Base-by-base conservation (phyloP, 2,888 invertebrate species). In the Plebejus anna region DNA sequence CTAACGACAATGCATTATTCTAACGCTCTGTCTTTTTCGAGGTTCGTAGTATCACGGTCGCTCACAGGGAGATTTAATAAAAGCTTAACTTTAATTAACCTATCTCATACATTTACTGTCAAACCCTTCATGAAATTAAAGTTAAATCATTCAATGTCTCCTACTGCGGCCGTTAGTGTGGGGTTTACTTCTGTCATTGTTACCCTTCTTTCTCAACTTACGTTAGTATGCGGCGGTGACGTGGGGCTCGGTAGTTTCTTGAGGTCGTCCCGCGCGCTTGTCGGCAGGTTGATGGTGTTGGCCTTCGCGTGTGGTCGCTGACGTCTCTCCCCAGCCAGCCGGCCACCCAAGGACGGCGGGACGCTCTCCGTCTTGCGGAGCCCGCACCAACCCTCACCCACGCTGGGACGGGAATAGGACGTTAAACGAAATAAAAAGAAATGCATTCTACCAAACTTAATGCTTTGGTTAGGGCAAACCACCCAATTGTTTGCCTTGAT, bases 221-320 rank as follows among this genome's bases (percentile, higher is more conserved):
- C 92, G 83, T 92, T 92, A 78, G 89, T 86, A 79, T 89, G 90
- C 77, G 90, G 90, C 81, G 92, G 91, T 79, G 92, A 91, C 61
- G 91, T 90, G 75, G 92, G 91, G 79, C 90, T 90, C 78, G 84
- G 81, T 75, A 83, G 83, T 80, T 88, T 90, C 83, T 88, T 88
- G 80, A 93, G 85, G 80, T 89, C 89, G 79, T 82, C 83, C 75
- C 89, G 85, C 59, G 87, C 90, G 86, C 82, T 89, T 82, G 95
- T 92, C 4, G 95, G 95, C 80, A 95, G 91, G 85, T 95, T 95
- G 84, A 95, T 95, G 47, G 95, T 95, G 87, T 95, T 95, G 38
- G 95, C 95, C 84, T 94, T 94, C 61, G 89, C 86, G 87, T 94
- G 94, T 32, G 93, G 89, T 75, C 92, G 87, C 84, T 91, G 92